Evolutionary conservation across 1,140 invertebrate species (phyloP).

Genomic region (Euwallacea similis): DNA sequence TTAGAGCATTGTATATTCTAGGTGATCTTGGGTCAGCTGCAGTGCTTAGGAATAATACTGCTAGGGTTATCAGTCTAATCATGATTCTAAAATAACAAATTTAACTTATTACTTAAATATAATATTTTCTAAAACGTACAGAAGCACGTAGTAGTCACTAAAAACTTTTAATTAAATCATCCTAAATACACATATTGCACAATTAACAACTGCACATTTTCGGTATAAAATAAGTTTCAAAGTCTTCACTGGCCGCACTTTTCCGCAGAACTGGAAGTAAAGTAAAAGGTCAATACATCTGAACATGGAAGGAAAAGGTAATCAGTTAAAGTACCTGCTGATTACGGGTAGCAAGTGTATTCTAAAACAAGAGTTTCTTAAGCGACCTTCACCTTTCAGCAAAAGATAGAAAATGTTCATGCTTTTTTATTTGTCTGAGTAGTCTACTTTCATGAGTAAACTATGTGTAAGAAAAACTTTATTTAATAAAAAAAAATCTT

Average conservation of each 20-base stretch:
- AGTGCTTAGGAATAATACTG: conserved; percentile 27
- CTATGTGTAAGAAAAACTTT: background rate
- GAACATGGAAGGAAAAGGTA: conserved; percentile 17
- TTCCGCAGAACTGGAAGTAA: conserved; percentile 20
- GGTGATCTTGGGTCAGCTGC: conserved; percentile 55
- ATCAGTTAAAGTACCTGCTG: conserved; percentile 25
- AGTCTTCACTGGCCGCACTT: conserved; percentile 5
- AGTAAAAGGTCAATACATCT: conserved; percentile 14
- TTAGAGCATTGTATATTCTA: conserved; percentile 76
- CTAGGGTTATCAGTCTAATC: conserved; percentile 12
- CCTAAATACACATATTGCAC: too few relatives aligned
- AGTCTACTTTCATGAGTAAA: conserved; percentile 6
- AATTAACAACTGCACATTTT: background rate
- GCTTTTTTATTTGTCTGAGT: conserved; percentile 8
- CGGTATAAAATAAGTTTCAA: too few relatives aligned
- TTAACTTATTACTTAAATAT: background rate
- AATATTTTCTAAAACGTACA: too few relatives aligned
- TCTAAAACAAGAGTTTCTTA: conserved; percentile 12
- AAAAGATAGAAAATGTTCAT: conserved; percentile 20
- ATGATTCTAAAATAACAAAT: conserved; percentile 25
- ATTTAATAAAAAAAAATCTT: background rate
- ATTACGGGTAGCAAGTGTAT: conserved; percentile 18
- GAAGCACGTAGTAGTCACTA: too few relatives aligned
- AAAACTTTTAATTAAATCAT: too few relatives aligned
- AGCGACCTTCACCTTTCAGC: conserved; percentile 30